Evolutionary conservation across 1,140 invertebrate genomes (phyloP).

Genomic region (Tetramorium parvispinum): DNA sequence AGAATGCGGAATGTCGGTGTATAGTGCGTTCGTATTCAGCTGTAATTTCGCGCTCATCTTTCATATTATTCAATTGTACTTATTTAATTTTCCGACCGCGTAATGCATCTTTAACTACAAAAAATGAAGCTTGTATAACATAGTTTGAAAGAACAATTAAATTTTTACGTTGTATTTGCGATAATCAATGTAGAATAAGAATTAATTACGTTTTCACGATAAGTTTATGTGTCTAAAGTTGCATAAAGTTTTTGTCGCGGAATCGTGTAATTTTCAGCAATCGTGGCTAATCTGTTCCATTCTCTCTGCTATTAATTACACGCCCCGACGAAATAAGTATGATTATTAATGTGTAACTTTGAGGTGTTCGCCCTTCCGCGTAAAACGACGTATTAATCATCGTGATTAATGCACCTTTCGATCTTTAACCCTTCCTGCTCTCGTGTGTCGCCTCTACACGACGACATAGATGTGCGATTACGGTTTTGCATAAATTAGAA

Average conservation of each 20-base stretch:
- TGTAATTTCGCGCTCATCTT: background rate
- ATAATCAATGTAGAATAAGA: background rate
- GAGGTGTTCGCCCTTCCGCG: constrained; percentile 48
- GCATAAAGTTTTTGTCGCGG: background rate
- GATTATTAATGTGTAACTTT: constrained; percentile 60
- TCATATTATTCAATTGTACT: background rate
- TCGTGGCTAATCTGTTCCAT: constrained; percentile 13
- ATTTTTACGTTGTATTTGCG: background rate
- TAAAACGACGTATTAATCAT: constrained; percentile 60
- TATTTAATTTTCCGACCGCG: background rate
- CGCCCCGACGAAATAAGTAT: constrained; percentile 40
- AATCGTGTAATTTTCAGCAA: constrained; percentile 6
- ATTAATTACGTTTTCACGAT: background rate
- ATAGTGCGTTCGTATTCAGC: background rate
- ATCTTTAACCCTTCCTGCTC: constrained; percentile 56
- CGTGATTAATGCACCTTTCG: constrained; percentile 57
- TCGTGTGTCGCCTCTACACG: constrained; percentile 54
- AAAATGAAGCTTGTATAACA: background rate
- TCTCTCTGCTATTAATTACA: constrained; percentile 39
- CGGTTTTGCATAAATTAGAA: constrained; percentile 61
- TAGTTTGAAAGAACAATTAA: background rate
- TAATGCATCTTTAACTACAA: background rate
- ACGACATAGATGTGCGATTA: constrained; percentile 60
- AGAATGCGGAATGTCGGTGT: constrained; percentile 27
- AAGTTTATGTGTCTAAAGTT: background rate